Evolutionary conservation across 2,888 invertebrate species (phyloP), one percentile per base, ranked within the genome.

Genomic region (Drosophila phalerata): DNA sequence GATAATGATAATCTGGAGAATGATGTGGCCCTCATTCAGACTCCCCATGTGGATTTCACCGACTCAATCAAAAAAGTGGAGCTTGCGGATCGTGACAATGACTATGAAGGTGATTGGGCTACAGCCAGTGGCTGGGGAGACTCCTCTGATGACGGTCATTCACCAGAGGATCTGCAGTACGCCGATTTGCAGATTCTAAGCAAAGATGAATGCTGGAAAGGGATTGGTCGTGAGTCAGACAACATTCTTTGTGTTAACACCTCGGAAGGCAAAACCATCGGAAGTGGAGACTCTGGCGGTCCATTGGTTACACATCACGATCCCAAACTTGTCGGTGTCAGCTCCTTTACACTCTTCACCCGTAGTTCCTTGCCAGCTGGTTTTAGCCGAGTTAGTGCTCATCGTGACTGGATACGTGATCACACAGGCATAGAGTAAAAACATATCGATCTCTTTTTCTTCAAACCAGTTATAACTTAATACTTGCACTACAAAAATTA

Each of bases 161-260:
- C 92, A 6, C 91, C 93, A 52, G 84, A 90, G 10, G 25, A 71
- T 56, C 51, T 87, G 5, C 61, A 69, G 37, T 71, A 48, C 42
- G 64, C 42, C 25, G 19, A 82, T 72, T 47, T 92, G 86, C 30
- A 73, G 69, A 42, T 79, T 58, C 10, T 89, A 88, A n/a, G 79
- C 69, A 68, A 88, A 83, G 37, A 81, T 86, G 25, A 91, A 90
- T 85, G 89, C 79, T 90, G 90, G 5, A 0, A 43, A 2, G 28
- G 4, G 1, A 9, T 51, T 32, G 22, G 60, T 19, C n/a, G 42
- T 30, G 8, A 42, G 43, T 15, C 62, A 17, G 52, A 42, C 19
- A 22, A 38, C 13, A 38, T 77, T 25, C 32, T 77, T n/a, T 79
- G 79, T 48, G 42, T 48, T 1, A 55, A 57, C 32, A 77, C 73